phyloP scores from a whole-genome alignment of 2,113 vertebrate species.

The Orycteropus afer region DNA sequence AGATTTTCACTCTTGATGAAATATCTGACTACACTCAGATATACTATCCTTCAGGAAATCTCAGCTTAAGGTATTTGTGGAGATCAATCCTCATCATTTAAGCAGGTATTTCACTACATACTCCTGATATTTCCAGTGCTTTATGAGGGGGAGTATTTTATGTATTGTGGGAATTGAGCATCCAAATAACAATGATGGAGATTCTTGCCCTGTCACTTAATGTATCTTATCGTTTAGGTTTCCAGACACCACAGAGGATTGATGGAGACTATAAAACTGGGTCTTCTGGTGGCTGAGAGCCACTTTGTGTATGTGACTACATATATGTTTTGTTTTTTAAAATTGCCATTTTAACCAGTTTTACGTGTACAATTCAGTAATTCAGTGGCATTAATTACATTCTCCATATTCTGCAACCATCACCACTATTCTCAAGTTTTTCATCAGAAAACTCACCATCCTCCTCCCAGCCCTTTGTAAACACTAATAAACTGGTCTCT shows the following conservation, averaged over 20 bases:
- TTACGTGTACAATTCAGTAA: too few relatives aligned
- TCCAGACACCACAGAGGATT: background rate
- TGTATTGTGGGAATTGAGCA: background rate
- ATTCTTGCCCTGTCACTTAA: background rate
- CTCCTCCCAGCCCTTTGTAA: too few relatives aligned
- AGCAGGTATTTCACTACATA: background rate
- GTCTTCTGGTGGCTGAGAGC: too few relatives aligned
- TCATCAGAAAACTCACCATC: too few relatives aligned
- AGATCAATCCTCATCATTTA: background rate
- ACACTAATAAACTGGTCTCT: too few relatives aligned
- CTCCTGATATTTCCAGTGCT: background rate
- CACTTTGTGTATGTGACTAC: too few relatives aligned
- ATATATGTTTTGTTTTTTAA: too few relatives aligned
- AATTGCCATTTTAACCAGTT: too few relatives aligned
- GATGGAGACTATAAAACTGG: background rate
- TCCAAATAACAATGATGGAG: background rate
- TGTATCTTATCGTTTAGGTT: background rate
- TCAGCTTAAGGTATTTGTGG: background rate
- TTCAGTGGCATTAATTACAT: too few relatives aligned
- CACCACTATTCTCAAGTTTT: too few relatives aligned
- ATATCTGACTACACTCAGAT: background rate
- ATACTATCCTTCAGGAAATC: background rate
- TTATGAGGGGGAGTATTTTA: background rate
- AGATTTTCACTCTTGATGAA: background rate
- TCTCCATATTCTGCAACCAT: too few relatives aligned